phyloP scores from a whole-genome alignment of 2,888 invertebrate species.

The Drosophila paucipuncta region DNA sequence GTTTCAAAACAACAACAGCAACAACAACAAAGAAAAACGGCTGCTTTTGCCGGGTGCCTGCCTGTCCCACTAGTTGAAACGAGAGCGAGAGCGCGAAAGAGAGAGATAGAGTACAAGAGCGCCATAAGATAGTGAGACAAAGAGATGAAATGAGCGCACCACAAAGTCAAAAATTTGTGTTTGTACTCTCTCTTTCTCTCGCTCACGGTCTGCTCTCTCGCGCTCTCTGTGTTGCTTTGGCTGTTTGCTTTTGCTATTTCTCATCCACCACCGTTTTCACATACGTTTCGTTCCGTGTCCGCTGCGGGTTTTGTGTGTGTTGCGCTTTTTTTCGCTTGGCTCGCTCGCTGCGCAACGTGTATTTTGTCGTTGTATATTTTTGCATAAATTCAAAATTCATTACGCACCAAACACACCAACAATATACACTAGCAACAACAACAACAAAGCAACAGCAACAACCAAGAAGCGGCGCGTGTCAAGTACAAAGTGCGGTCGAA shows the following conservation, averaged over 20 bases:
- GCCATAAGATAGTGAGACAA: conserved; percentile 15
- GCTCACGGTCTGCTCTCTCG: conserved; percentile 9
- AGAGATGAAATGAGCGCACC: conserved; percentile 6
- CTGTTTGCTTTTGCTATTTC: conserved; percentile 45
- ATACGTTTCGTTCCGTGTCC: conserved; percentile 56
- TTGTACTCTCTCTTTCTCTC: conserved; percentile 16
- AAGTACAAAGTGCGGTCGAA: conserved; percentile 56
- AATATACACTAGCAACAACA: conserved; percentile 21
- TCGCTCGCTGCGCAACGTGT: conserved; percentile 63
- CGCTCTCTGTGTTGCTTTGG: conserved; percentile 32
- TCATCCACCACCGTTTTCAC: conserved; percentile 46
- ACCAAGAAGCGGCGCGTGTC: conserved; percentile 28
- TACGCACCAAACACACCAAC: conserved; percentile 43
- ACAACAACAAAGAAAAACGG: conserved; percentile 22
- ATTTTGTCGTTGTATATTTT: conserved; percentile 68
- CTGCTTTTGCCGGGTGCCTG: conserved; percentile 45
- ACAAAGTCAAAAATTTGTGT: conserved; percentile 39
- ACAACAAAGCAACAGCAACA: conserved; percentile 21
- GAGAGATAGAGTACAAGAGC: conserved; percentile 2
- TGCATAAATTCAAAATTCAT: conserved; percentile 53
- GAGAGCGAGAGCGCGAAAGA: conserved; percentile 3
- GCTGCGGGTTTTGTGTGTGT: conserved; percentile 58
- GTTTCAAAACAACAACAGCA: conserved; percentile 28
- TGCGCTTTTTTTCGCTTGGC: conserved; percentile 67
- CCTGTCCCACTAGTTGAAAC: conserved; percentile 22